These are phyloP conservation scores for Struthidea cinerea DNA, from an alignment of 2,113 vertebrate genomes.

Conservation along the genomic window DNA sequence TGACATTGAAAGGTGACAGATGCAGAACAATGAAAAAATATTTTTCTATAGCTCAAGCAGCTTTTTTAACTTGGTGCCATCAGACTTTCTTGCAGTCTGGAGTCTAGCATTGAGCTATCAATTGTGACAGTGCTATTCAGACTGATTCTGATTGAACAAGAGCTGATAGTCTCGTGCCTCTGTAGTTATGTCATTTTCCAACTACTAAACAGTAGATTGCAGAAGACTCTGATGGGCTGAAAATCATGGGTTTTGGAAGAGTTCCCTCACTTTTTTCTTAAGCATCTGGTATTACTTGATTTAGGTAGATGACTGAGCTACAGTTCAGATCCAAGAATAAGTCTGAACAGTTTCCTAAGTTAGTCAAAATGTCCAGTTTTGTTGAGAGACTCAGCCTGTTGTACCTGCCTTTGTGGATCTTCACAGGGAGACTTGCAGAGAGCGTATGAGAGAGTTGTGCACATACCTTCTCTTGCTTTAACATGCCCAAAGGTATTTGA, in stretches of 20 bases:
- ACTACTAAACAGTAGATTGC: background rate
- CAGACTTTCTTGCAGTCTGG: background rate
- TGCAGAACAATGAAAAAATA: background rate
- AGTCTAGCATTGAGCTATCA: background rate
- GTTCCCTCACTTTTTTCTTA: background rate
- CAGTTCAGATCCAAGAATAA: background rate
- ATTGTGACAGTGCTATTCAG: background rate
- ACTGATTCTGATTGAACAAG: background rate
- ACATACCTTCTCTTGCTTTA: background rate
- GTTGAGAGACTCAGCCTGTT: background rate
- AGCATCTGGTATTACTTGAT: background rate
- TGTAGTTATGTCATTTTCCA: background rate
- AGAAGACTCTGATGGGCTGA: background rate
- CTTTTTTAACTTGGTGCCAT: background rate
- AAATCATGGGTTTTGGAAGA: background rate
- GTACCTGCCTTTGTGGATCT: background rate
- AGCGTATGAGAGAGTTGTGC: no score
- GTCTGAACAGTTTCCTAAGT: background rate
- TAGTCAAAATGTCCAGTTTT: background rate
- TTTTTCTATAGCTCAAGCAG: background rate
- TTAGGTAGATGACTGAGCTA: background rate
- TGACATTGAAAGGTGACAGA: background rate
- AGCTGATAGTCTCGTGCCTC: background rate
- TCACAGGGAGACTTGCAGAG: background rate
- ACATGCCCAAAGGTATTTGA: background rate